Base-by-base conservation (phyloP, 2,113 vertebrate genomes). In the Spilogale gracilis region DNA sequence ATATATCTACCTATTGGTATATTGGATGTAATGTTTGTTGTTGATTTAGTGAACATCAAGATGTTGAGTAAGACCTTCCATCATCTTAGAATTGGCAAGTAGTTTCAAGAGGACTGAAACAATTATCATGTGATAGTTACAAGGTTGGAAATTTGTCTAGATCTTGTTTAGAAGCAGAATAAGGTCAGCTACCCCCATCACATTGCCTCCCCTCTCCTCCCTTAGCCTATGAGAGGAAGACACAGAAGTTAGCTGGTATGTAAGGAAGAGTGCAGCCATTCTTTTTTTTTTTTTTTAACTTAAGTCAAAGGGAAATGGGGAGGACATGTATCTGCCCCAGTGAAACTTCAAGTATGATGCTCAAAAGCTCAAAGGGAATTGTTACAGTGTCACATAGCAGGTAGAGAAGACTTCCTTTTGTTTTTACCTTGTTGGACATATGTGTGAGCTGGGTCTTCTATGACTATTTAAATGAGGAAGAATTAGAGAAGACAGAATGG, bases 251-350 rank as follows among this genome's bases (percentile, higher is more conserved):
- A 20, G 27, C 21, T n/a, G 20, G 27, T 6, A 81, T 52, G 52
- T 48, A 67, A 12, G 21, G n/a, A 80, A 10, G 50, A 71, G 0
- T 52, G 1, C 18, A 69, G 9, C 4, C 17, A 21, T 76, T 76
- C 16, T n/a, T n/a, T n/a, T n/a, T n/a, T n/a, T n/a, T n/a, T n/a
- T n/a, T 27, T 3, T 27, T 43, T 60, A 8, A 17, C 43, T 73
- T 63, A 82, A 52, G 0, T 81, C 58, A 58, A 58, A 88, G 32
- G 21, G 6, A 65, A 84, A 43, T 21, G 3, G 5, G 8, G 11
- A 83, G 1, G 3, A 2, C 21, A 17, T 4, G 30, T 0, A 1
- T 65, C 12, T 48, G 0, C 21, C 18, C 8, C 18, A 13, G 2
- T 13, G 4, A 63, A 76, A 30, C 1, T 21, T 30, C n/a, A 71